Conservation (phyloP, 2,113 vertebrate genomes). For the Ammodramus savannarum region DNA sequence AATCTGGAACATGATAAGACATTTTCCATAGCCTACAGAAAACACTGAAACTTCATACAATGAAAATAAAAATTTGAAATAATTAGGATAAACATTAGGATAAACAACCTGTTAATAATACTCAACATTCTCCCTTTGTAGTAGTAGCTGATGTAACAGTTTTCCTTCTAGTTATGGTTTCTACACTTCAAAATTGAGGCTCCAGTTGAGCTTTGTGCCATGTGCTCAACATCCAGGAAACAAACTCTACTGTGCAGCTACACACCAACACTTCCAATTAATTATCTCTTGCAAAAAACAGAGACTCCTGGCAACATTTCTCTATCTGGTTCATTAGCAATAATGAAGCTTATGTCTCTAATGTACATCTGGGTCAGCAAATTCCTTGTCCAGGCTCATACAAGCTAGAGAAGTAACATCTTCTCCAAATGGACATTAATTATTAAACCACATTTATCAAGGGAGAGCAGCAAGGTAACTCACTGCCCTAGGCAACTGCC, state of each 20-base stretch:
- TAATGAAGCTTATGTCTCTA: neutral
- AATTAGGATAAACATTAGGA: neutral
- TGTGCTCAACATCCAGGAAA: neutral
- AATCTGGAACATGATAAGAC: neutral
- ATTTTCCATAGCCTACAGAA: neutral
- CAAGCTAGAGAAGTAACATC: neutral
- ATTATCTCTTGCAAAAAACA: neutral
- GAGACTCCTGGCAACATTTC: neutral
- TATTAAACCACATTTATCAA: slow-evolving; percentile 6
- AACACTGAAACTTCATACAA: neutral
- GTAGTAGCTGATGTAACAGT: neutral
- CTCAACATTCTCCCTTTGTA: neutral
- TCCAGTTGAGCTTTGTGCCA: neutral
- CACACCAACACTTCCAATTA: neutral
- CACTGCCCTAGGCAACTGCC: neutral
- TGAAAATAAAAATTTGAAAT: neutral
- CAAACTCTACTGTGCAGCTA: neutral
- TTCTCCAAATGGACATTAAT: neutral
- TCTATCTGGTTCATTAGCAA: neutral
- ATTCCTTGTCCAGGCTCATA: neutral
- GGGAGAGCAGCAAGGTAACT: neutral
- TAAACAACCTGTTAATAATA: neutral
- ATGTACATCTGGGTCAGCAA: neutral
- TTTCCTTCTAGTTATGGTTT: neutral
- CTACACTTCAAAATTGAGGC: neutral